These are phyloP conservation scores for Elephas maximus DNA, from an alignment of 2,113 vertebrate genomes.

Conservation along the genomic window DNA sequence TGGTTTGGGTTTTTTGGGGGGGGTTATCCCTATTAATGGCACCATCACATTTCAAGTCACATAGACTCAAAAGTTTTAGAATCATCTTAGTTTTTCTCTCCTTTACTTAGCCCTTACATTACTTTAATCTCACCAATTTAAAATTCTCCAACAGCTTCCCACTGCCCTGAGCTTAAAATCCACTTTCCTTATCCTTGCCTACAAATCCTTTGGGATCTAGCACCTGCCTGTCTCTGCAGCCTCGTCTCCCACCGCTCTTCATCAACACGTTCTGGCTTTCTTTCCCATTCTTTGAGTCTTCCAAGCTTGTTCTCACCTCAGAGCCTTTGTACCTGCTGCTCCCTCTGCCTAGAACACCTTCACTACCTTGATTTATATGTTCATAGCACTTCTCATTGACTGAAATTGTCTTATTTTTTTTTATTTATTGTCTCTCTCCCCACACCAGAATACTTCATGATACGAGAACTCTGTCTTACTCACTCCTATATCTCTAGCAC, in stretches of 20 bases:
- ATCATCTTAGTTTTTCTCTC: neutral
- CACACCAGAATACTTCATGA: neutral
- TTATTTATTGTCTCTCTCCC: neutral
- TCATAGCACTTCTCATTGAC: neutral
- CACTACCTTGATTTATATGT: neutral
- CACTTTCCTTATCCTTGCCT: neutral
- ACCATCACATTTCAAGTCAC: neutral
- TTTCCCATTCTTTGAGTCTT: neutral
- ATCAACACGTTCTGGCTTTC: neutral
- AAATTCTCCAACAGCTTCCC: neutral
- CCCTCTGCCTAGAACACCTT: neutral
- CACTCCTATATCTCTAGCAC: neutral
- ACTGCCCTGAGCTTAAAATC: neutral
- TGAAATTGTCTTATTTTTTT: neutral
- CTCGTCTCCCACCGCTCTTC: rapidly evolving
- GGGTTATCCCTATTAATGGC: neutral
- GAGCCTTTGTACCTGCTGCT: neutral
- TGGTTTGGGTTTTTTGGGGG: too few species aligned
- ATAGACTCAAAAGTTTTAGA: neutral
- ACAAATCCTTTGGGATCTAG: neutral
- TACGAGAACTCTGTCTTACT: neutral
- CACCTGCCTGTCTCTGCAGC: neutral
- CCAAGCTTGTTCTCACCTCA: neutral
- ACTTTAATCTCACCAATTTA: neutral
- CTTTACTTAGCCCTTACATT: neutral